These are phyloP conservation scores for Drosophila subsilvestris DNA, from an alignment of 2,888 invertebrate species.

Conservation along the genomic window DNA sequence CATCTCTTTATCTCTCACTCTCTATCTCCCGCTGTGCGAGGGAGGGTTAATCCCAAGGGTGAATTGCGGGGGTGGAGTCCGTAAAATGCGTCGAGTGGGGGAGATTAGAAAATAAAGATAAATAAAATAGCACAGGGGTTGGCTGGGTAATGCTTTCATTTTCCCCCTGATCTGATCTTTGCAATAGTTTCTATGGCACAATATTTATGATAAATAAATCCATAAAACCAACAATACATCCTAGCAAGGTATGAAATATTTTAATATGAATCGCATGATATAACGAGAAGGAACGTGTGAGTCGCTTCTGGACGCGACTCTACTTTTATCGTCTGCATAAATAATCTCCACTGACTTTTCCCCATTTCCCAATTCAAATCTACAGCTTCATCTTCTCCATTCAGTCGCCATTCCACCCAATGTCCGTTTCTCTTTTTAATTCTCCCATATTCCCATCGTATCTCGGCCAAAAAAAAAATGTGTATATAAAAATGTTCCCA, in stretches of 20 bases:
- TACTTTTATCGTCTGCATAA: too few species aligned
- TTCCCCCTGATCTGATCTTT: constrained; percentile 40
- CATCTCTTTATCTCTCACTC: background rate
- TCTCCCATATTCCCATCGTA: background rate
- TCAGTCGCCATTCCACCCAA: constrained; percentile 6
- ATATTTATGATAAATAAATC: constrained; percentile 15
- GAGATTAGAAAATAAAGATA: constrained; percentile 43
- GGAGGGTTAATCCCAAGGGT: constrained; percentile 40
- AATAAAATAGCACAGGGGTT: constrained; percentile 15
- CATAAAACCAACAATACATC: too few species aligned
- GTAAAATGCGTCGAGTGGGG: constrained; percentile 43
- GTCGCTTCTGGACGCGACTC: too few species aligned
- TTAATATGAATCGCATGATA: background rate
- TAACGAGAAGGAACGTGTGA: too few species aligned
- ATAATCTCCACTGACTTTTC: too few species aligned
- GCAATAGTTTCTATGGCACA: constrained; percentile 48
- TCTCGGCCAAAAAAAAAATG: constrained; percentile 26
- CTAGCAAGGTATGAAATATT: background rate
- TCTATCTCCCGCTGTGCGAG: background rate
- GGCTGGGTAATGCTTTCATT: constrained; percentile 15
- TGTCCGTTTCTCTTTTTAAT: constrained; percentile 14
- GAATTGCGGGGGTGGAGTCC: constrained; percentile 12
- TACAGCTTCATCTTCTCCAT: constrained; percentile 3
- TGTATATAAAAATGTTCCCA: constrained; percentile 23
- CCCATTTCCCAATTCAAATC: background rate